Percentiles rank a stretch among this genome's conserved stretches.
Conservation (phyloP, 2,113 vertebrate genomes). For the Hoplias malabaricus region DNA sequence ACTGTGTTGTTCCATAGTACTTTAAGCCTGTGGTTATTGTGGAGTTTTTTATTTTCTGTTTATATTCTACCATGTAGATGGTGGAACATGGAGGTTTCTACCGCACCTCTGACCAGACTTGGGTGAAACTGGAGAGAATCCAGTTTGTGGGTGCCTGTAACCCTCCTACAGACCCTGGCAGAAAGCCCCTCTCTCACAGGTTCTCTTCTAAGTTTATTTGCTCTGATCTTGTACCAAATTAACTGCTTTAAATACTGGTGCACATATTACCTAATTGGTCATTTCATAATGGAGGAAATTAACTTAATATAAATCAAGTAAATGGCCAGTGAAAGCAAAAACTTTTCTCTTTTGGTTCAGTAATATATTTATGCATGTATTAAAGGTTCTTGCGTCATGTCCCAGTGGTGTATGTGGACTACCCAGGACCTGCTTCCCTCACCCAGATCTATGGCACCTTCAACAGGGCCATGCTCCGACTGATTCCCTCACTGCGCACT, state of each 20-base stretch:
- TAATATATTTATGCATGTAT: background rate
- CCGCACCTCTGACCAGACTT: constrained; percentile 95
- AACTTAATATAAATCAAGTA: background rate
- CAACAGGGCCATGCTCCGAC: constrained; percentile 95
- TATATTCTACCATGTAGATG: constrained; percentile 80
- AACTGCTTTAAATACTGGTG: background rate
- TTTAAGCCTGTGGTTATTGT: too few relatives aligned
- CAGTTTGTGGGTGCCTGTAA: constrained; percentile 99
- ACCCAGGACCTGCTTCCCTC: constrained; percentile 94
- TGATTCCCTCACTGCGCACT: constrained; percentile 92
- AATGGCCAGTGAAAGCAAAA: too few relatives aligned
- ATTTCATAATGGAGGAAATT: background rate
- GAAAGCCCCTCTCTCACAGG: constrained; percentile 96
- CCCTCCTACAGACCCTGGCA: constrained; percentile 95
- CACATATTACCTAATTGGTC: background rate
- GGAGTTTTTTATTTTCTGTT: background rate
- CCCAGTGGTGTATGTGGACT: constrained; percentile 97
- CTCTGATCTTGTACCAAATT: background rate
- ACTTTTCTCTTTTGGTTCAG: background rate
- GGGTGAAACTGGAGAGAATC: constrained; percentile 98
- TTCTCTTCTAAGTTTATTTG: constrained; percentile 54
- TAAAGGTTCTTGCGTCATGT: constrained; percentile 92
- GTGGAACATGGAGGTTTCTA: constrained; percentile 98
- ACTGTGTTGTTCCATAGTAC: background rate
- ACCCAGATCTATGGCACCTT: constrained; percentile 99